These are phyloP conservation scores for Dasypus novemcinctus DNA, from an alignment of 2,113 vertebrate genomes.

Conservation along the genomic window DNA sequence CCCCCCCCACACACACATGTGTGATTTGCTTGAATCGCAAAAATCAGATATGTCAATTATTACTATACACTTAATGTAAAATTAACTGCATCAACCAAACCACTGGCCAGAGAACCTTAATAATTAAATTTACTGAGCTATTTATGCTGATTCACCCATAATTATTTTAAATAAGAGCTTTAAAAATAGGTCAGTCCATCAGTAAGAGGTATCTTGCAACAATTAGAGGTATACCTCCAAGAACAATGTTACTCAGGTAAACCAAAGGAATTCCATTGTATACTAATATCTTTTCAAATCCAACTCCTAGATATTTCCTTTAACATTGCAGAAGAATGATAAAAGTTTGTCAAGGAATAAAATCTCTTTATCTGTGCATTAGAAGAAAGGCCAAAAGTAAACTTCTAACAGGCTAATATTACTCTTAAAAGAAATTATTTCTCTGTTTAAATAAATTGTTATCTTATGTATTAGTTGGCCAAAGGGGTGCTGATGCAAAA, in stretches of 20 bases:
- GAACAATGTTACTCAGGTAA: slow-evolving; percentile 61
- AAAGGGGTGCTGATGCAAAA: too few relatives aligned
- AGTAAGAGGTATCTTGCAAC: slow-evolving; percentile 53
- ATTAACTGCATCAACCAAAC: neutral
- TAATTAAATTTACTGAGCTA: neutral
- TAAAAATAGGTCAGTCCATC: slow-evolving; percentile 67
- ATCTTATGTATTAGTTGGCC: too few relatives aligned
- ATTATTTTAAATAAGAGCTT: slow-evolving; percentile 63
- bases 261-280: slow-evolving; percentile 56
- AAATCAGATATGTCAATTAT: slow-evolving; percentile 19
- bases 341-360: neutral
- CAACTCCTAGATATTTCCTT: neutral
- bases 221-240: slow-evolving; percentile 61
- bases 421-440: neutral
- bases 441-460: neutral
- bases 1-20: neutral
- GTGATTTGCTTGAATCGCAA: neutral
- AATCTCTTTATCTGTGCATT: neutral
- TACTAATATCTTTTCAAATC: neutral
- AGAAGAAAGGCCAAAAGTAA: neutral
- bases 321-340: neutral
- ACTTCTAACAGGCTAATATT: neutral
- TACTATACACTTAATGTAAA: neutral
- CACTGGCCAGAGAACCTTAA: neutral
- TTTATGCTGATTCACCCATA: slow-evolving; percentile 27